Base-by-base conservation (phyloP, 2,888 invertebrate species). In the Diloba caeruleocephala region DNA sequence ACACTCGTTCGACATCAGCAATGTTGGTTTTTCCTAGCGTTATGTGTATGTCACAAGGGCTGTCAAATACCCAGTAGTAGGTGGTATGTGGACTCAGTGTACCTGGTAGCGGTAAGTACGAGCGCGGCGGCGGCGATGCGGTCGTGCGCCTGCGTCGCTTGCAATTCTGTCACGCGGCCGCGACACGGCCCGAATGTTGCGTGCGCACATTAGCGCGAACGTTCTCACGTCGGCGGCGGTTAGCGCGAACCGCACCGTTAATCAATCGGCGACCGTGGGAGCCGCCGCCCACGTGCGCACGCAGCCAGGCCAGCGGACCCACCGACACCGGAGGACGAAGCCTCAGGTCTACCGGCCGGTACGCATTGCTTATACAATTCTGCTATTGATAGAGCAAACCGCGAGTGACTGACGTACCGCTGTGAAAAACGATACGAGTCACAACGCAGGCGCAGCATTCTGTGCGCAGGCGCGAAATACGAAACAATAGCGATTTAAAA, bases 401-500 rank as follows among this genome's bases (percentile, higher is more conserved):
- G 49, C 54, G 58, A 60, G 68, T 82, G 84, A 84, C 71, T 79
- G 79, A 82, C 73, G 67, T 62, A 57, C 63, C 48, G 51, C 56
- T 48, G 60, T 55, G 70, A 71, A 71, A 74, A 73, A 74, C 66
- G 55, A 57, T 29, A 37, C 45, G 58, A 71, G 71, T 63, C 56
- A 52, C 54, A 48, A 62, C 61, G 57, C 53, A 57, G 51, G 70
- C 64, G 67, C 71, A 60, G 52, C 49, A 58, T 80, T 81, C 81
- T 78, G 70, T 48, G 81, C 71, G 79, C 85, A 87, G 89, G 90
- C 90, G 91, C 88, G 88, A 89, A 90, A 84, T 88, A 85, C 87
- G 87, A 88, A 86, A 91, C 92, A 90, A 92, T 92, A 83, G 91
- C 81, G 87, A 85, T 90, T 91, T 91, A 91, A 81, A 92, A 92